A percentile compares a stretch with the other conserved stretches of the same genome.
phyloP scores from a whole-genome alignment of 2,888 invertebrate species.

The Melipona beecheii region DNA sequence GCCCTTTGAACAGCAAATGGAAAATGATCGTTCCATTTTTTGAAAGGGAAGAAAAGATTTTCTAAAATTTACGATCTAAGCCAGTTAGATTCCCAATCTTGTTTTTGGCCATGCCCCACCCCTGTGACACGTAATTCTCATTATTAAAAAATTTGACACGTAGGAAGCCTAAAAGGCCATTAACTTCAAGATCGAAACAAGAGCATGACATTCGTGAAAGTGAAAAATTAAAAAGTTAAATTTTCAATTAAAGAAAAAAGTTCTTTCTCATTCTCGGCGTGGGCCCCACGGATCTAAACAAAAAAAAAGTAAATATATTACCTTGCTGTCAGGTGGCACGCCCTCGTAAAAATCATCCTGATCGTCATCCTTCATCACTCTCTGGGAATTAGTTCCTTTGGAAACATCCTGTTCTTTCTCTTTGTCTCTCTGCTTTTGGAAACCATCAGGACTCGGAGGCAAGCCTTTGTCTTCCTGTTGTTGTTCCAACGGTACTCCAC shows the following conservation, averaged over 20 bases:
- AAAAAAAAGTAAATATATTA: slow-evolving; percentile 43
- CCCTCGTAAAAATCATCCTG: slow-evolving; percentile 75
- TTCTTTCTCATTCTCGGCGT: too few species aligned
- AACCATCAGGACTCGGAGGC: background rate
- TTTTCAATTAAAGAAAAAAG: too few species aligned
- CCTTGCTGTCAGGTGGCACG: slow-evolving; percentile 73
- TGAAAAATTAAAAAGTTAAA: too few species aligned
- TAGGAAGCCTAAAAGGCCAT: too few species aligned
- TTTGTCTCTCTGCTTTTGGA: background rate
- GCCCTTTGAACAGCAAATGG: background rate
- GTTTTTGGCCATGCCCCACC: too few species aligned
- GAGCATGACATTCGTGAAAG: too few species aligned
- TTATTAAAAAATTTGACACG: too few species aligned
- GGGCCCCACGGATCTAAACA: background rate
- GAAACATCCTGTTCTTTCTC: background rate
- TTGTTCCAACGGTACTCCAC: slow-evolving; percentile 30
- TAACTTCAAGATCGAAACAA: too few species aligned
- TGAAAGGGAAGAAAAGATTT: background rate
- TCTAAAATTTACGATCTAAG: background rate
- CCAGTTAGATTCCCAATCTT: too few species aligned
- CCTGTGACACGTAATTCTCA: too few species aligned
- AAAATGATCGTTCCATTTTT: background rate
- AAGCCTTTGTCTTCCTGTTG: slow-evolving; percentile 26
- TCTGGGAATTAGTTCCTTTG: background rate
- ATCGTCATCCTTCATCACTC: slow-evolving; percentile 42